Percentiles rank a stretch among this genome's conserved stretches.
Evolutionary conservation across 1,140 invertebrate species (phyloP).

Genomic region (Nasonia vitripennis): DNA sequence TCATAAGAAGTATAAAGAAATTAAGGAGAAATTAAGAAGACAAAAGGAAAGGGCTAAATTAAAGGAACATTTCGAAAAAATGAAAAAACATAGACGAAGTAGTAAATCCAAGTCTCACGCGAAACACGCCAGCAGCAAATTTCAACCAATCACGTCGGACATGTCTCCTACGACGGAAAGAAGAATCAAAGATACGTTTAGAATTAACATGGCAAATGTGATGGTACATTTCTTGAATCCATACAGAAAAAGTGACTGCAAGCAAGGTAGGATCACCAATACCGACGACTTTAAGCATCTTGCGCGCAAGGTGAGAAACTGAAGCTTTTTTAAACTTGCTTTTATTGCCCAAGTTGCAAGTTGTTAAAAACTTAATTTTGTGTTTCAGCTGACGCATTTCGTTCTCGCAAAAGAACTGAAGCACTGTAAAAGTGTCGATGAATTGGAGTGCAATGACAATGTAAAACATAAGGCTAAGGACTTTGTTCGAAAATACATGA

Average conservation of each 20-base stretch:
- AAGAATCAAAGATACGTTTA: slow-evolving; percentile 91
- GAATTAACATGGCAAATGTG: slow-evolving; percentile 90
- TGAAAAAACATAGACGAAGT: slow-evolving; percentile 70
- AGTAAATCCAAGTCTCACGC: slow-evolving; percentile 68
- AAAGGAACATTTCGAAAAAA: slow-evolving; percentile 71
- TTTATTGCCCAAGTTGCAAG: slow-evolving; percentile 21
- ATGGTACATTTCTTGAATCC: slow-evolving; percentile 94
- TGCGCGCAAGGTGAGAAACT: slow-evolving; percentile 88
- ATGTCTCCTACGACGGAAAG: slow-evolving; percentile 72
- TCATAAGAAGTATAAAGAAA: slow-evolving; percentile 84
- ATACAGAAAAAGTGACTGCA: slow-evolving; percentile 90
- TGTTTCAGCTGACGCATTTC: slow-evolving; percentile 92
- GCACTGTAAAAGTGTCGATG: slow-evolving; percentile 91
- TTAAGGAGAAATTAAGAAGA: slow-evolving; percentile 85
- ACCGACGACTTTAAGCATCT: slow-evolving; percentile 97
- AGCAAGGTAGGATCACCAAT: slow-evolving; percentile 88
- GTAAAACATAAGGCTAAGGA: slow-evolving; percentile 95
- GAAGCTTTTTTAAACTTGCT: slow-evolving; percentile 9
- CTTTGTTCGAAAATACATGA: slow-evolving; percentile 97
- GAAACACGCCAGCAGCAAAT: slow-evolving; percentile 65
- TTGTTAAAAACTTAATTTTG: slow-evolving; percentile 30
- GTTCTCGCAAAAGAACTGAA: slow-evolving; percentile 97
- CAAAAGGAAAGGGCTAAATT: slow-evolving; percentile 79
- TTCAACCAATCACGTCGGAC: slow-evolving; percentile 65
- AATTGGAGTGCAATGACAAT: slow-evolving; percentile 92